phyloP scores from a whole-genome alignment of 2,113 vertebrate genomes.

The Gymnogyps californianus region DNA sequence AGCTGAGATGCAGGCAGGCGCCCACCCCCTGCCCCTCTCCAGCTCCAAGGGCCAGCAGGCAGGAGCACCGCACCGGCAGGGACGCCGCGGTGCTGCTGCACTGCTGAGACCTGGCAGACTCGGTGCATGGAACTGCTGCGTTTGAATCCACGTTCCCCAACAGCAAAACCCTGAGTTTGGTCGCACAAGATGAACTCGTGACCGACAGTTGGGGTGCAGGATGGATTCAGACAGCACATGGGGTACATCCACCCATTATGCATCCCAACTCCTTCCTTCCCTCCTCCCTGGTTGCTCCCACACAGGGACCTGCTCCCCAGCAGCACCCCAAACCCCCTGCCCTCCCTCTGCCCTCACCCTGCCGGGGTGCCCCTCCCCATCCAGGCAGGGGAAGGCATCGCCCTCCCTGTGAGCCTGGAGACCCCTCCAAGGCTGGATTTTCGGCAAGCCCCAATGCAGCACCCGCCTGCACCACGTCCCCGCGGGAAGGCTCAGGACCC shows the following conservation, averaged over 20 bases:
- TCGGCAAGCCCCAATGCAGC: not conserved
- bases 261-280: not conserved
- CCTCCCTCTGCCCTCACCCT: not conserved
- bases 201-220: not conserved
- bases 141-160: fast-evolving
- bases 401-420: not conserved
- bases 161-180: not conserved
- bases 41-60: not conserved
- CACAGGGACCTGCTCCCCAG: not conserved
- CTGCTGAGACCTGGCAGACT: not conserved
- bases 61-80: not conserved
- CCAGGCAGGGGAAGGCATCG: too few relatives aligned
- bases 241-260: not conserved
- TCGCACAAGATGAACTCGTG: fast-evolving
- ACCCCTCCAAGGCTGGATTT: not conserved
- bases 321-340: not conserved
- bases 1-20: not conserved
- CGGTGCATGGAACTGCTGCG: fast-evolving
- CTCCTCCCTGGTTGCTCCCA: not conserved
- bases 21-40: not conserved
- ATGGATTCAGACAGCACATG: fast-evolving
- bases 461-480: too few relatives aligned
- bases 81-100: fast-evolving
- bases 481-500: not conserved
- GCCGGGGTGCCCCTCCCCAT: not conserved